Base-by-base conservation (phyloP, 2,113 vertebrate species). In the Choloepus hoffmanni region DNA sequence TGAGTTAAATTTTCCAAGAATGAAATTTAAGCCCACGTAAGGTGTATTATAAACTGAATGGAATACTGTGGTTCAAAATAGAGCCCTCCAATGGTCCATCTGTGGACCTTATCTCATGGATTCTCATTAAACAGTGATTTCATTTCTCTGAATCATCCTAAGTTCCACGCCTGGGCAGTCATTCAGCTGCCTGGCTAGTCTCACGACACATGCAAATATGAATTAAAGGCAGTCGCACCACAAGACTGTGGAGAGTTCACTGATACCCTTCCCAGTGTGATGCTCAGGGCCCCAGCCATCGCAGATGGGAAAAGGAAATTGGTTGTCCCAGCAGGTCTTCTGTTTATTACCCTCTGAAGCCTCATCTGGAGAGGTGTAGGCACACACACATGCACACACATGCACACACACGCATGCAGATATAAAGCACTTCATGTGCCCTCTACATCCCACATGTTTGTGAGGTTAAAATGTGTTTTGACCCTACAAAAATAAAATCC, bases 1-100 rank as follows among this genome's bases (percentile, higher is more conserved):
- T 97, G 97, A 74, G 96, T 96, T 97, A 96, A 94, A 97, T 98
- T 98, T 97, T 97, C 96, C 95, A 97, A 96, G 97, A 98, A 97
- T 95, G 96, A 92, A 97, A 97, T 97, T 97, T 97, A 96, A 95
- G 76, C 95, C 96, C 96, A 86, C 96, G 97, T 95, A 93, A 97
- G 97, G 96, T 97, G 67, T 96, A 84, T 95, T 96, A 84, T 92
- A 90, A 96, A 95, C 95, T 95, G 92, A 97, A 94, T 72, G 96
- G 97, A 92, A 92, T 79, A 77, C 88, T 53, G 82, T 65, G 91
- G 90, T 89, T 95, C 95, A 89, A 72, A 97, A 36, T 94, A 81
- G 86, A 89, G 91, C 58, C 95, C 92, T 92, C 83, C 0, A 97
- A 97, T 89, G 92, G 96, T 95, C 96, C 95, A 84, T 97, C 97